Evolutionary conservation across 2,888 invertebrate species (phyloP), one percentile per base, ranked within the genome.

Genomic region (Smittia aterrima): DNA sequence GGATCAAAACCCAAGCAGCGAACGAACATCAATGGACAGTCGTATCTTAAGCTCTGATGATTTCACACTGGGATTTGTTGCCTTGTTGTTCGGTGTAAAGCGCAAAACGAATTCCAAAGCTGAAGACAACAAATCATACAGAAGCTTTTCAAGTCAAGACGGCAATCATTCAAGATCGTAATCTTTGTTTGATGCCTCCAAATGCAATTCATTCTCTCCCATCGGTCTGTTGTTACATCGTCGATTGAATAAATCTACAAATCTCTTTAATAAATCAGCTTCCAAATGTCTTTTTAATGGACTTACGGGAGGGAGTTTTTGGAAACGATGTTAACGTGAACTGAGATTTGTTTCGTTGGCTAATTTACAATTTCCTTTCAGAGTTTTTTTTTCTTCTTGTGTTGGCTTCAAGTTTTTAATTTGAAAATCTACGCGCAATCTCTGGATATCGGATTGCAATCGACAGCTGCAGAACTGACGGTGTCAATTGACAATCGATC

Each of bases 91-190:
- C 58, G n/a, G 16, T 47, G 47, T n/a, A 58, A 58, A 9, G n/a
- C 58, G 22, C 22, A 58, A 58, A 18, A 6, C 20, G n/a, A 58
- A 58, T 58, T 22, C 58, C 58, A 13, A n/a, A 22, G 2, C 58
- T 47, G 13, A 6, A 58, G 58, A 38, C 67, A 66, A 54, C 74
- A 74, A 66, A 74, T 67, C 67, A 54, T 67, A 66, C 67, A 67
- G 66, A 74, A 74, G 66, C 58, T 38, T 54, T 74, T 74, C 18
- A 74, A 74, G 74, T 47, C 53, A 22, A 66, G 66, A 74, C 66
- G 41, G 74, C 62, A 67, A 74, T 74, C 66, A 74, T 66, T 66
- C 74, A 74, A 74, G 66, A 74, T 66, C 47, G 74, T 74, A 74
- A 74, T 72, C 72, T 72, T 18, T 22, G 7, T 71, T 58, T 72